A percentile compares a stretch with the other conserved stretches of the same genome.
Evolutionary conservation across 2,113 vertebrate genomes (phyloP).

Genomic region (Scalopus aquaticus): DNA sequence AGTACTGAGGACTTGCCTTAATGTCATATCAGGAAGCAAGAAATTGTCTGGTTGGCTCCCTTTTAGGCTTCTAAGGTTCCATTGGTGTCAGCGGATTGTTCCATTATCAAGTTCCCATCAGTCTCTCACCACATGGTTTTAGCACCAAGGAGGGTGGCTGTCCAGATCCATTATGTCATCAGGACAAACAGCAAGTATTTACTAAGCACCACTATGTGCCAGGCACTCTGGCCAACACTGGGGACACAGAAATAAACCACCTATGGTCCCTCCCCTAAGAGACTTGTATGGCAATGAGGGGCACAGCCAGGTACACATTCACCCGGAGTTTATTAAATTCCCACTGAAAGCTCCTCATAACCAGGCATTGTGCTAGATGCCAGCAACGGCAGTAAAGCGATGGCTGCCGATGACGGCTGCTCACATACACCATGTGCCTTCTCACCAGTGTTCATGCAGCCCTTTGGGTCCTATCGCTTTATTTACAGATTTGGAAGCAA

Average conservation of each 20-base stretch:
- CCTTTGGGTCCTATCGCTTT: neutral
- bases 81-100: neutral
- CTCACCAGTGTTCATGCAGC: neutral
- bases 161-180: neutral
- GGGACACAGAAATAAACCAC: conserved; percentile 37
- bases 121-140: neutral
- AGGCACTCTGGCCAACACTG: neutral
- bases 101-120: neutral
- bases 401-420: neutral
- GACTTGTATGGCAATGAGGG: neutral
- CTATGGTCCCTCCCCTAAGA: neutral
- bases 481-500: neutral
- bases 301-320: neutral
- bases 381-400: neutral
- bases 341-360: neutral
- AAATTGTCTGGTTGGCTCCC: neutral
- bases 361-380: neutral
- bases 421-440: neutral
- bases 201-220: neutral
- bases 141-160: neutral
- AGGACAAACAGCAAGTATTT: neutral
- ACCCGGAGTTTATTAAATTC: neutral
- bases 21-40: neutral
- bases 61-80: conserved; percentile 12
- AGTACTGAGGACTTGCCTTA: neutral